Percentiles rank a stretch among this genome's conserved stretches.
phyloP scores from a whole-genome alignment of 2,797 vertebrate genomes.

The Oryzias sinensis region DNA sequence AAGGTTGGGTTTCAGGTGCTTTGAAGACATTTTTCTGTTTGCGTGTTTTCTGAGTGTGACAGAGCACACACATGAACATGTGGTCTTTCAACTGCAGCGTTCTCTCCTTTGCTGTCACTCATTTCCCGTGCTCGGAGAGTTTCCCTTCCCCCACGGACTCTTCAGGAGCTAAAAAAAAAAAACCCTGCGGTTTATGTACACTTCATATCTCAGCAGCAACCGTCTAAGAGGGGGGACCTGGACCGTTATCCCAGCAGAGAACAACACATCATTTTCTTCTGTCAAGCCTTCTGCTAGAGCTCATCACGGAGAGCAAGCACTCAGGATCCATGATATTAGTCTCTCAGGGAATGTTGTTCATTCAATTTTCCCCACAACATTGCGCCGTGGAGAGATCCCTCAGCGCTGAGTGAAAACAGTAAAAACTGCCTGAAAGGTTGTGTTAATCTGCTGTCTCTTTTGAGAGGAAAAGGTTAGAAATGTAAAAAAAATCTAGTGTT shows the following conservation, averaged over 20 bases:
- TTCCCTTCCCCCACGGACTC: slow-evolving; percentile 44
- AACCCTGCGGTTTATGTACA: slow-evolving; percentile 69
- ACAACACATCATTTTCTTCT: slow-evolving; percentile 75
- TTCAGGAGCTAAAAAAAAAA: slow-evolving; percentile 44
- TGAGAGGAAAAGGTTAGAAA: slow-evolving; percentile 7
- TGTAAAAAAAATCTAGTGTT: no score
- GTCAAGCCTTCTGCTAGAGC: slow-evolving; percentile 73
- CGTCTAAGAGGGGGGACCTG: slow-evolving; percentile 42
- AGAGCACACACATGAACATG: slow-evolving; percentile 29
- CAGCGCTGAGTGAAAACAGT: slow-evolving; percentile 18
- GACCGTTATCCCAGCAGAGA: slow-evolving; percentile 68
- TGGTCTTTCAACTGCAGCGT: slow-evolving; percentile 47
- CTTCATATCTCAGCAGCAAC: slow-evolving; percentile 65
- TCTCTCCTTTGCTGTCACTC: slow-evolving; percentile 61
- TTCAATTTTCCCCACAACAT: slow-evolving; percentile 65
- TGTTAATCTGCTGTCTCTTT: slow-evolving; percentile 39
- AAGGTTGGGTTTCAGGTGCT: slow-evolving; percentile 52
- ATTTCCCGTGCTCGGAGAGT: slow-evolving; percentile 50
- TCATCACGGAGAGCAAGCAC: slow-evolving; percentile 72
- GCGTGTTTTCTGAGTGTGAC: slow-evolving; percentile 45
- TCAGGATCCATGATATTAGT: slow-evolving; percentile 72
- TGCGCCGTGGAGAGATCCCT: slow-evolving; percentile 49
- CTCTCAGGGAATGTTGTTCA: slow-evolving; percentile 70
- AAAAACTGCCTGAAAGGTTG: slow-evolving; percentile 24
- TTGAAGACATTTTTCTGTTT: slow-evolving; percentile 55